Percentiles rank a stretch among this genome's conserved stretches.
These are phyloP conservation scores for Campylorhamphus procurvoides DNA, from an alignment of 2,113 vertebrate genomes.

Conservation along the genomic window DNA sequence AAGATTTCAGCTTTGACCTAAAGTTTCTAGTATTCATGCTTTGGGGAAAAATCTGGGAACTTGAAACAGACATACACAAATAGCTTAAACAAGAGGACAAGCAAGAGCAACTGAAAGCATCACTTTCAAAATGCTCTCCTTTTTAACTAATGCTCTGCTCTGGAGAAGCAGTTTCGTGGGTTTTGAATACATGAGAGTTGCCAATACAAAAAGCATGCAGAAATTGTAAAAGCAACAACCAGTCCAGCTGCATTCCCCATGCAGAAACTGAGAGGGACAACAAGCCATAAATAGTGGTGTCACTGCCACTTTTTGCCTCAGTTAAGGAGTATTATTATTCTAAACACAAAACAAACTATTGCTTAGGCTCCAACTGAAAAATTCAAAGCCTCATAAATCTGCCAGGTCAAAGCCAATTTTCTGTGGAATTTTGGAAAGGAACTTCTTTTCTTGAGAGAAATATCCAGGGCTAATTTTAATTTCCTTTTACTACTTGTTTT, in stretches of 20 bases:
- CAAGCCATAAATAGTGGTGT: slow-evolving; percentile 60
- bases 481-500: not conserved
- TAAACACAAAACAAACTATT: slow-evolving; percentile 60
- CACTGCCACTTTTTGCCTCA: slow-evolving; percentile 36
- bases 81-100: not conserved
- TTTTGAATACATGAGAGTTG: not conserved
- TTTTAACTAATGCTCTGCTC: not conserved
- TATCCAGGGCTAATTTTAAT: slow-evolving; percentile 10
- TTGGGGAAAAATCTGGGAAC: not conserved
- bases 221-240: slow-evolving; percentile 47
- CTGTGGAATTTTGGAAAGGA: slow-evolving; percentile 41
- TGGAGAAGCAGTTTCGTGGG: not conserved
- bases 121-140: not conserved
- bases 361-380: slow-evolving; percentile 34
- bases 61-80: not conserved
- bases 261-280: slow-evolving; percentile 55
- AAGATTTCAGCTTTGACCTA: not conserved
- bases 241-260: slow-evolving; percentile 61
- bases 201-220: not conserved
- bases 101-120: not conserved
- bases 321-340: slow-evolving; percentile 54
- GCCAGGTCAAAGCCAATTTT: slow-evolving; percentile 53
- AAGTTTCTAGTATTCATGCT: not conserved
- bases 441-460: slow-evolving; percentile 14
- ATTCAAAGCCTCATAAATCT: slow-evolving; percentile 65